Evolutionary conservation across 2,888 invertebrate species (phyloP).

Genomic region (Agrilus biguttatus): DNA sequence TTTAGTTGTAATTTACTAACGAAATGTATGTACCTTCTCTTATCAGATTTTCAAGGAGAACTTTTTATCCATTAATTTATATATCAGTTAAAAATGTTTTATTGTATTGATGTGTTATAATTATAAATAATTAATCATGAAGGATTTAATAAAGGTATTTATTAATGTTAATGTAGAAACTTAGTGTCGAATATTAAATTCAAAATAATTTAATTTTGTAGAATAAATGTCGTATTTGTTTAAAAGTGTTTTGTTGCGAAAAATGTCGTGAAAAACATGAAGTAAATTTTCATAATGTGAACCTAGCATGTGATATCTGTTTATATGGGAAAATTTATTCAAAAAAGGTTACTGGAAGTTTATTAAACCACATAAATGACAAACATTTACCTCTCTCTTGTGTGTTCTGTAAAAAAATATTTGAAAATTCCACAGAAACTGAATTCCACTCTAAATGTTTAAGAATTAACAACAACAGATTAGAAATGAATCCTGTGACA

Average conservation of each 20-base stretch:
- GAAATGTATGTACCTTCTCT: too few species aligned
- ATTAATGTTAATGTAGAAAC: not conserved
- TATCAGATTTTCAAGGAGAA: too few species aligned
- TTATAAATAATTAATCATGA: not conserved
- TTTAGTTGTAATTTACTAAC: too few species aligned
- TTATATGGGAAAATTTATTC: conserved; percentile 16
- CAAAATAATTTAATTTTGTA: conserved; percentile 12
- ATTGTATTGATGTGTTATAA: too few species aligned
- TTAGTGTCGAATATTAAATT: too few species aligned
- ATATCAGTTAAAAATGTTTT: too few species aligned
- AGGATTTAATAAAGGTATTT: conserved; percentile 1
- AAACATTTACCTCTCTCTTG: conserved; percentile 23
- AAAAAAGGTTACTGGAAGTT: conserved; percentile 9
- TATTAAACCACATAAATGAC: conserved; percentile 18
- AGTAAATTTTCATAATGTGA: conserved; percentile 15
- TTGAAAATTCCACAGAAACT: conserved; percentile 16
- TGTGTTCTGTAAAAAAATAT: conserved; percentile 17
- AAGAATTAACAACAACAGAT: conserved; percentile 7
- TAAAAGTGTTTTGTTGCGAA: conserved; percentile 22
- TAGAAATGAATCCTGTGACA: too few species aligned
- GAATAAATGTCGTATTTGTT: conserved; percentile 22
- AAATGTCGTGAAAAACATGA: conserved; percentile 23
- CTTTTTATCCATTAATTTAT: too few species aligned
- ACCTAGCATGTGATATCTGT: conserved; percentile 22
- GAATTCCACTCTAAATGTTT: conserved; percentile 16